Evolutionary conservation across 35 echinoderm and acorn worm genomes (phyloP), one percentile per base, ranked within the genome.

Genomic region (Patiria miniata): DNA sequence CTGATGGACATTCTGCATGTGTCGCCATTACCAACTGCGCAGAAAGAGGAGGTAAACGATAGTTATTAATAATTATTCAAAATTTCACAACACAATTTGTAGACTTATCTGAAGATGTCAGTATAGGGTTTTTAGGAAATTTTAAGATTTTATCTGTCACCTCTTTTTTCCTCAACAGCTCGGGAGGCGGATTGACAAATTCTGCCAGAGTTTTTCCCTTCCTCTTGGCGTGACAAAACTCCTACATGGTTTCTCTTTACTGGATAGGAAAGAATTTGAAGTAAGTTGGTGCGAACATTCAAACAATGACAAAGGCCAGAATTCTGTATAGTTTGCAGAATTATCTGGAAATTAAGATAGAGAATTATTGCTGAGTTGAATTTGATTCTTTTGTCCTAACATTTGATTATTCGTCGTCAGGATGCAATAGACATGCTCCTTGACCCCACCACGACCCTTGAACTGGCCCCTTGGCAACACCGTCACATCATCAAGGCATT

Each of bases 401-500:
- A 6, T 47, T 4, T 47, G 4, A 47, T 47, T 7, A 28, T 73
- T 34, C 8, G 29, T 73, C 29, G 0, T 51, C 83, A 99, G 96
- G 86, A 92, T 81, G 96, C 96, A 34, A 59, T 99, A 28, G 88
- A 85, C 16, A 94, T 94, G 77, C 78, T 99, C 29, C 89, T 99
- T 30, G 96, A 99, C 83, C 96, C 96, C 40, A 88, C 91, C 80
- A 92, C 89, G 40, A 87, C 83, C 42, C 83, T 79, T 42, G 93
- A 84, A 52, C 65, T 94, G 53, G 85, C 90, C 8, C 83, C 96
- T 83, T 99, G 96, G 96, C 96, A 99, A 90, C 96, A 99, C 83
- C 86, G 83, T 15, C 80, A 77, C 30, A 92, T 99, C 32, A 92
- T 99, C 79, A 94, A 86, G 58, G 61, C 89, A 40, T 94, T 99